Evolutionary conservation across 2,888 invertebrate species (phyloP), one percentile per base, ranked within the genome.

Genomic region (Acanthosepion esculentum): DNA sequence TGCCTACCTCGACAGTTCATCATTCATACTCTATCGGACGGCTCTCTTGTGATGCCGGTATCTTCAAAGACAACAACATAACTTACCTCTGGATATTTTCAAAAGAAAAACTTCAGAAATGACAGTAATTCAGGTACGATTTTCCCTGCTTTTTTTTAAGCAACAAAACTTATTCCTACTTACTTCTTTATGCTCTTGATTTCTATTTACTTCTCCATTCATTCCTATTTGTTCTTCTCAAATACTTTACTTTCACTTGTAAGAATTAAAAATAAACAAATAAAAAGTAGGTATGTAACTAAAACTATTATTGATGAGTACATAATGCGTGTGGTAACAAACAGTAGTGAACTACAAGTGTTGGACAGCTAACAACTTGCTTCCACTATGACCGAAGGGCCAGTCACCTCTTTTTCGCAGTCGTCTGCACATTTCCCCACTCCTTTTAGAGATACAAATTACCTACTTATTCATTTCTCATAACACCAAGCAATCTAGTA

Each of bases 81-180:
- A 78, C 78, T 29, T 12, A 78, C 78, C 29, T 78, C n/a, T 78
- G 78, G 78, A 78, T 78, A 26, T 78, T n/a, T n/a, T 26, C 29
- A 78, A 29, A 78, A n/a, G 26, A 64, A 64, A n/a, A 15, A 78
- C n/a, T 78, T 33, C 0, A 78, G 78, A 33, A 78, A 78, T 78
- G 78, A 78, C 78, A n/a, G 15, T 78, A 78, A 78, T 78, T n/a
- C 78, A 78, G 78, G 78, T 78, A 78, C 78, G 78, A 78, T 78
- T n/a, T 33, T 1, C 12, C 12, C 8, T 26, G 12, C 10, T 78
- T 78, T 29, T 78, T 78, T 26, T n/a, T 12, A 8, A 26, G 10
- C 3, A 78, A 78, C 78, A 33, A 78, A 78, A 78, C 78, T 78
- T 78, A 78, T 78, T 59, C 59, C 59, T 12, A 6, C 26, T 5